phyloP scores from a whole-genome alignment of 2,113 vertebrate genomes.

The Oreochromis niloticus region DNA sequence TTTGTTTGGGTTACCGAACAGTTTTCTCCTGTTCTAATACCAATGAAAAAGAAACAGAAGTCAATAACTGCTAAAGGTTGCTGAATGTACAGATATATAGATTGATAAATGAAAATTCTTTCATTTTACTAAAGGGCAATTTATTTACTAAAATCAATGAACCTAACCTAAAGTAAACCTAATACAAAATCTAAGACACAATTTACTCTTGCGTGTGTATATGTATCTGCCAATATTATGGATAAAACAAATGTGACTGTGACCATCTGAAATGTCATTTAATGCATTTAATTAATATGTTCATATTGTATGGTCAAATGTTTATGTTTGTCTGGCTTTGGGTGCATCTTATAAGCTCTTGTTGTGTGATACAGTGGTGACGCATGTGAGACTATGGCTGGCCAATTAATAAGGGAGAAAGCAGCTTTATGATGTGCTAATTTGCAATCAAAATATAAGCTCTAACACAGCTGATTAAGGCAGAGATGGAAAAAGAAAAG shows the following conservation, averaged over 20 bases:
- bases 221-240: background rate
- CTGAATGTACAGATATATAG: background rate
- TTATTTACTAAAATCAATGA: background rate
- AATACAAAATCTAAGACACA: background rate
- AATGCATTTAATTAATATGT: background rate
- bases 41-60: background rate
- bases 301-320: background rate
- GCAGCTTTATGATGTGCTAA: conserved; percentile 25
- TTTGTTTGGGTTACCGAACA: background rate
- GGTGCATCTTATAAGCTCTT: background rate
- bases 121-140: background rate
- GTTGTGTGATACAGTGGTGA: background rate
- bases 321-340: background rate
- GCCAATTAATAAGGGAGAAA: background rate
- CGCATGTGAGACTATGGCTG: background rate
- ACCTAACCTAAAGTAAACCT: background rate
- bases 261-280: background rate
- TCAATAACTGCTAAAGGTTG: background rate
- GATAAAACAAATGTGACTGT: background rate
- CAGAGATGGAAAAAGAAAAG: background rate
- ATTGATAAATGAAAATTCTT: background rate
- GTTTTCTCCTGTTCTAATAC: background rate
- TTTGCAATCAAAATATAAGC: background rate
- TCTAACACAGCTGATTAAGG: background rate
- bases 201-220: background rate